phyloP scores from a whole-genome alignment of 2,797 vertebrate species.

The Gadopsis bispinosus region DNA sequence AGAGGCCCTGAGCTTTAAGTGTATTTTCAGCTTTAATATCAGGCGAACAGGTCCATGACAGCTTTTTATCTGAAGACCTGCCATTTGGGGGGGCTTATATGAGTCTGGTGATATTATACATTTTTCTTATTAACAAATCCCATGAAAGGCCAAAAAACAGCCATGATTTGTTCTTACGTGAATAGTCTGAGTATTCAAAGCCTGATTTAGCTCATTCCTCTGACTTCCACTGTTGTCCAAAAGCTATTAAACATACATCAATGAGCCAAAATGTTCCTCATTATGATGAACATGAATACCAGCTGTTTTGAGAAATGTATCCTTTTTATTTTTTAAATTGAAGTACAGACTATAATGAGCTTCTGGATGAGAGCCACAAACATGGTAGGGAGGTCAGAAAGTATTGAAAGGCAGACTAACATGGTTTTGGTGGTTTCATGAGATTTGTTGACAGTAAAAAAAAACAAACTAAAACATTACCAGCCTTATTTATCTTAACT shows the following conservation, averaged over 20 bases:
- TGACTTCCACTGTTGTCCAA: neutral
- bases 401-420: neutral
- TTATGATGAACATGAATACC: neutral
- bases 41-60: neutral
- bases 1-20: neutral
- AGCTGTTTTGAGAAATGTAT: neutral
- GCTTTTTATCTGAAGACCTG: constrained; percentile 11
- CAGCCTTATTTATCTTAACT: neutral
- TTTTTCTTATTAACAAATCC: neutral
- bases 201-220: neutral
- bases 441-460: neutral
- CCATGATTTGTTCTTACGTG: no score
- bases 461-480: neutral
- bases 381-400: neutral
- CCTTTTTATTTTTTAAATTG: no score
- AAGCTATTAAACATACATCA: neutral
- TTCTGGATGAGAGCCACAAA: neutral
- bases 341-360: neutral
- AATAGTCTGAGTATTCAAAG: neutral
- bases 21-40: constrained; percentile 19
- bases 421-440: neutral
- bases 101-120: neutral
- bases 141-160: neutral
- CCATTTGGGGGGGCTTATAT: neutral
- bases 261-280: neutral